Evolutionary conservation across 1,140 invertebrate genomes (phyloP).

Genomic region (Chironomus striatipennis): DNA sequence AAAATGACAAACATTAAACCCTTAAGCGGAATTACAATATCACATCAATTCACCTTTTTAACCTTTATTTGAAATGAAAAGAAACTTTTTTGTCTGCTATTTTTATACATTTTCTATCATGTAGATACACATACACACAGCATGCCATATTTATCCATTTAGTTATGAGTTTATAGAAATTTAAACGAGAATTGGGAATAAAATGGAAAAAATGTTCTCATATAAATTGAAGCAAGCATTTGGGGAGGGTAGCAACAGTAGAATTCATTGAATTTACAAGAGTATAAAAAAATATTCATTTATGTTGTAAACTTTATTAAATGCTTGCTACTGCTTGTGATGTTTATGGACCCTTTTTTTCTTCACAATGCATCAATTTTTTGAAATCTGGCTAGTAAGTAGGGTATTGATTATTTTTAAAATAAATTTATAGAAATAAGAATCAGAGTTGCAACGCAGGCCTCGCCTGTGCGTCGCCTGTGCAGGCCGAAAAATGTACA

Average conservation of each 20-base stretch:
- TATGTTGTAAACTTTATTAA: conserved; percentile 3
- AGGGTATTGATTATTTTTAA: no score
- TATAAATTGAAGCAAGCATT: no score
- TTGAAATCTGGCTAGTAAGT: no score
- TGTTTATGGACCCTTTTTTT: neutral
- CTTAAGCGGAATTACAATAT: no score
- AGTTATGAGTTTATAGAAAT: neutral
- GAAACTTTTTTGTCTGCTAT: no score
- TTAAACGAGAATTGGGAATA: neutral
- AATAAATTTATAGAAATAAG: no score
- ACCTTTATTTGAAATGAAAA: no score
- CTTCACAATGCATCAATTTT: neutral
- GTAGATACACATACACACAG: neutral
- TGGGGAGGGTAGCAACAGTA: neutral
- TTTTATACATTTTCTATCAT: neutral
- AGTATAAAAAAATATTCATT: neutral
- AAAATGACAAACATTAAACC: no score
- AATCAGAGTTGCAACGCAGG: no score
- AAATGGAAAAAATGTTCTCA: neutral
- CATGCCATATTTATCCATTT: neutral
- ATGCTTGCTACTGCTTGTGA: neutral
- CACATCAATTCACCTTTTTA: no score
- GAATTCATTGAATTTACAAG: neutral
- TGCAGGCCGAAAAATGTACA: no score
- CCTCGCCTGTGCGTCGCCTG: no score